phyloP scores from a whole-genome alignment of 2,797 vertebrate genomes.

The Heliangelus exortis region DNA sequence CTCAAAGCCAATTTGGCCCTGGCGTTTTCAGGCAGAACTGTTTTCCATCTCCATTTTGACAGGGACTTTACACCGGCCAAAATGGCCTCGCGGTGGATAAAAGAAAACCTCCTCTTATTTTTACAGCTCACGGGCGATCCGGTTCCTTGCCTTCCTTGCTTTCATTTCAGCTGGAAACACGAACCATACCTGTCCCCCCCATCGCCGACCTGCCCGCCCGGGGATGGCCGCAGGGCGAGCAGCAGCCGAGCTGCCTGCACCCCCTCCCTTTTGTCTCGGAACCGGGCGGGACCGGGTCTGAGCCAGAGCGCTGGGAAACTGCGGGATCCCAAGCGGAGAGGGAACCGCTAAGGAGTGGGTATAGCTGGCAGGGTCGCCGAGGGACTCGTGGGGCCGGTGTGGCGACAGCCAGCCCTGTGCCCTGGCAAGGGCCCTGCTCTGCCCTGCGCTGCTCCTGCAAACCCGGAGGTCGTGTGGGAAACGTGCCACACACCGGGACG shows the following conservation, averaged over 20 bases:
- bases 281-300: background rate
- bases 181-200: background rate
- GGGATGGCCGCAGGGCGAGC: background rate
- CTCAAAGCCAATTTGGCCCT: constrained; percentile 48
- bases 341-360: constrained; percentile 71
- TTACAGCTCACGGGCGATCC: background rate
- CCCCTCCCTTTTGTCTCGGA: constrained; percentile 18
- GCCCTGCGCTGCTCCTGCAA: background rate
- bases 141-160: background rate
- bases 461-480: background rate
- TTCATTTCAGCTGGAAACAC: constrained; percentile 43
- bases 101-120: background rate
- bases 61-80: background rate
- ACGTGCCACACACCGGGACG: background rate
- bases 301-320: constrained; percentile 67
- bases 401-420: background rate
- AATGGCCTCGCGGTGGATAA: constrained; percentile 16
- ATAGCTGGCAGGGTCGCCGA: constrained; percentile 40
- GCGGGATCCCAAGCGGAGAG: constrained; percentile 57
- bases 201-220: background rate
- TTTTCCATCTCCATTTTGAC: constrained; percentile 56
- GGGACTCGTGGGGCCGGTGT: background rate
- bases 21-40: background rate
- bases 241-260: constrained; percentile 28
- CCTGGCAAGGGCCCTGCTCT: background rate